Evolutionary conservation across 2,797 vertebrate species (phyloP).

Genomic region (Balearica regulorum): DNA sequence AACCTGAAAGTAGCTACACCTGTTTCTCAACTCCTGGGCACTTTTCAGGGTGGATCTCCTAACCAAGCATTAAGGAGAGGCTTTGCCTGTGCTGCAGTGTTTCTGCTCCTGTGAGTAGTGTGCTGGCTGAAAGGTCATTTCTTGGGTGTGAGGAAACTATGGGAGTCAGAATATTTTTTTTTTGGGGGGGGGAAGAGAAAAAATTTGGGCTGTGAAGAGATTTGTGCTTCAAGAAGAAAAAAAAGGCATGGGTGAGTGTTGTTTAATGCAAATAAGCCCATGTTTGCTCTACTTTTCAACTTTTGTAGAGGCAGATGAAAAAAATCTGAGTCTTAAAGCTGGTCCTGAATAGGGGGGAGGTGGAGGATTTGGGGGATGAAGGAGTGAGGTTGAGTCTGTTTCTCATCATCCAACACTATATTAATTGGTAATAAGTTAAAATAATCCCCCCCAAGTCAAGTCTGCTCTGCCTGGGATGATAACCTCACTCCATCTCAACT

Average conservation of each 20-base stretch:
- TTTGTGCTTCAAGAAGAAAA: not conserved
- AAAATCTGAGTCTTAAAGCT: not conserved
- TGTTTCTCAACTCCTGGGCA: not conserved
- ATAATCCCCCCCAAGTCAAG: rapidly evolving
- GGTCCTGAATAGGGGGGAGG: not conserved
- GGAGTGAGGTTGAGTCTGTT: not conserved
- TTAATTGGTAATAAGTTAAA: not conserved
- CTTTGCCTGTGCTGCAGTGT: rapidly evolving
- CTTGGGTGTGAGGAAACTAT: rapidly evolving
- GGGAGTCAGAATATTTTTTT: rapidly evolving
- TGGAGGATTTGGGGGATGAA: not conserved
- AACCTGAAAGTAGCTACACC: not conserved
- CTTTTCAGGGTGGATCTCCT: not conserved
- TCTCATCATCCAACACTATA: not conserved
- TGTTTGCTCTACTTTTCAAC: not conserved
- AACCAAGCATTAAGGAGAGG: rapidly evolving
- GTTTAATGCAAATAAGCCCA: rapidly evolving
- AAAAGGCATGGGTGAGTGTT: not conserved
- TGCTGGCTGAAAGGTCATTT: rapidly evolving
- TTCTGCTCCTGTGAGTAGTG: rapidly evolving
- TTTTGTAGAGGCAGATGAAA: not conserved
- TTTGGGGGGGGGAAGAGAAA: no score
- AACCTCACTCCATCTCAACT: not conserved
- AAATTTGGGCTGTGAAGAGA: rapidly evolving
- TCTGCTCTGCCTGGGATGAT: not conserved